Evolutionary conservation across 2,888 invertebrate species (phyloP).

Genomic region (Polymixis lichenea): DNA sequence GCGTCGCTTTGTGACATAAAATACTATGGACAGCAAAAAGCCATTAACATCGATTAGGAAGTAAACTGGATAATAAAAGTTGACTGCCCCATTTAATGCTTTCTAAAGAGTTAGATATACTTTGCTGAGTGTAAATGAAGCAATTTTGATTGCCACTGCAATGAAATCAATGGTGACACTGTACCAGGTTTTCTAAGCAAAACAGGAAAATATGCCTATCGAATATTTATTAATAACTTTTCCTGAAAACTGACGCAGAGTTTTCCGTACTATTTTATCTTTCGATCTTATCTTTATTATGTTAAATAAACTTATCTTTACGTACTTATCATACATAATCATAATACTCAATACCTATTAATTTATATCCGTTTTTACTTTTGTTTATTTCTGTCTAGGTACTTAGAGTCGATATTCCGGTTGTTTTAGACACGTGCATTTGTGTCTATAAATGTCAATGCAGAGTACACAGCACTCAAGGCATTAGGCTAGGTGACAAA

Average conservation of each 20-base stretch:
- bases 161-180: not conserved
- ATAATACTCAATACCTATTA: not conserved
- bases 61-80: too few relatives aligned
- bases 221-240: not conserved
- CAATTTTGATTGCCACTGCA: not conserved
- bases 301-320: not conserved
- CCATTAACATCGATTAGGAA: not conserved
- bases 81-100: too few relatives aligned
- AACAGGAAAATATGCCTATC: not conserved
- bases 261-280: slow-evolving; percentile 7
- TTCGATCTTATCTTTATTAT: slow-evolving; percentile 11
- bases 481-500: not conserved
- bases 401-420: not conserved
- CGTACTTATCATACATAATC: too few relatives aligned
- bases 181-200: not conserved
- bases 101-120: not conserved
- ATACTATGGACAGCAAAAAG: too few relatives aligned
- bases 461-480: not conserved
- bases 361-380: not conserved
- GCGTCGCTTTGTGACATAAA: too few relatives aligned
- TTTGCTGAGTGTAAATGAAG: not conserved
- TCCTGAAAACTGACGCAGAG: not conserved
- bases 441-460: not conserved
- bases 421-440: slow-evolving; percentile 8
- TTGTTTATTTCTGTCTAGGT: slow-evolving; percentile 31